Percentiles rank a stretch among this genome's conserved stretches.
phyloP scores from a whole-genome alignment of 2,888 invertebrate genomes.

The Cosmia trapezina region DNA sequence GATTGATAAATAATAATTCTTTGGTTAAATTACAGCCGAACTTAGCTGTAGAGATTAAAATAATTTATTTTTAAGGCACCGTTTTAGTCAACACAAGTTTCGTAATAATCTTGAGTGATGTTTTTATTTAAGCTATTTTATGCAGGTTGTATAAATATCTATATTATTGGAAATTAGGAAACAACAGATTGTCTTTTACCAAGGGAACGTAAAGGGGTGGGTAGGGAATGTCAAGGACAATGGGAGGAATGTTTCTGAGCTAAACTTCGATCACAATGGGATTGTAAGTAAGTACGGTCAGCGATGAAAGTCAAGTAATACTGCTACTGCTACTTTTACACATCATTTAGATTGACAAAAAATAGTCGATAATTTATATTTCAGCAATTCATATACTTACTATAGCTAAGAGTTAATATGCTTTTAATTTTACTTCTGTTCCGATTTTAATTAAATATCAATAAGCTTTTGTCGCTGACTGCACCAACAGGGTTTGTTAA shows the following conservation, averaged over 20 bases:
- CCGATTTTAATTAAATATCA: neutral
- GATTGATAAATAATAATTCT: slow-evolving; percentile 46
- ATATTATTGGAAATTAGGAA: slow-evolving; percentile 4
- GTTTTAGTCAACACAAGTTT: slow-evolving; percentile 16
- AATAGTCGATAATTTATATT: neutral
- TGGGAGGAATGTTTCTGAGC: slow-evolving; percentile 63
- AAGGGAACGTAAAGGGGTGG: slow-evolving; percentile 60
- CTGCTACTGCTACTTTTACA: neutral
- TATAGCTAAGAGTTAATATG: neutral
- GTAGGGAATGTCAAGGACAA: slow-evolving; percentile 47
- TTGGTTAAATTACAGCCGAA: slow-evolving; percentile 39
- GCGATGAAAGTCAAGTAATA: neutral
- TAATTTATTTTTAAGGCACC: slow-evolving; percentile 40
- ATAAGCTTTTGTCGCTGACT: neutral
- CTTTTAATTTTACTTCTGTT: neutral
- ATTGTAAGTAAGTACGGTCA: neutral
- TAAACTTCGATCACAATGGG: too few species aligned
- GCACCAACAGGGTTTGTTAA: neutral
- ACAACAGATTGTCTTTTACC: slow-evolving; percentile 59
- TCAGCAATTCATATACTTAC: neutral
- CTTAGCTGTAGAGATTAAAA: slow-evolving; percentile 15
- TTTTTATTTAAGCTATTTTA: slow-evolving; percentile 22
- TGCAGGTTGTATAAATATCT: neutral
- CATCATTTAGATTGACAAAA: neutral
- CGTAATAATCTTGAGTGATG: neutral